Base-by-base conservation (phyloP, 2,888 invertebrate genomes). In the Antheraea yamamai region DNA sequence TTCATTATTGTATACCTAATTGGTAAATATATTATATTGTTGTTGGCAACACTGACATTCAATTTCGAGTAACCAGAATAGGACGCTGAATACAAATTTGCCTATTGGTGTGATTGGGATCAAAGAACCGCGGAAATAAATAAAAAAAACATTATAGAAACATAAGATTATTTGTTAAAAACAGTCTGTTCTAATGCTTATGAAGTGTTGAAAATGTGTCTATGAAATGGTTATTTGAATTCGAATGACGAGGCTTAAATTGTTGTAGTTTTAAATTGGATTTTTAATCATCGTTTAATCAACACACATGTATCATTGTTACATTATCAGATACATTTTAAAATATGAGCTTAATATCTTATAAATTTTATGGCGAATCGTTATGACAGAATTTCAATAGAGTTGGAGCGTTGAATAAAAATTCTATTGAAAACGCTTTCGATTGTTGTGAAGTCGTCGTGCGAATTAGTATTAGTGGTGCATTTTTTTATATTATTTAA, bases 401-500 rank as follows among this genome's bases (percentile, higher is more conserved):
- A 8, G 61, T n/a, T 61, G 23, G 2, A 61, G n/a, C n/a, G n/a
- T n/a, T 61, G 61, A 61, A 61, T 61, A 61, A 82, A 84, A 85
- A 84, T 84, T 81, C 83, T 84, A 83, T 80, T 79, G 76, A 78
- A 80, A 82, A 78, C 74, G 74, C 61, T 61, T n/a, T 61, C 78
- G 76, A 79, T 90, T 90, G 89, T 91, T 91, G 82, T 88, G 81
- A 87, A 81, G 87, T 82, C 86, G 85, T 86, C 85, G 83, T 87
- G 81, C 88, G 89, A 86, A 79, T 83, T 90, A 90, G 91, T 91
- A 89, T 91, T 91, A 92, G 89, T 77, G 86, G 88, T 90, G 93
- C 93, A 93, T 93, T 93, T 91, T 35, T 92, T 88, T 91, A 91
- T 88, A 86, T 82, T 86, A 84, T 79, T 82, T 78, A 23, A 74